These are phyloP conservation scores for Mastacembelus armatus DNA, from an alignment of 2,797 vertebrate genomes.

Conservation along the genomic window DNA sequence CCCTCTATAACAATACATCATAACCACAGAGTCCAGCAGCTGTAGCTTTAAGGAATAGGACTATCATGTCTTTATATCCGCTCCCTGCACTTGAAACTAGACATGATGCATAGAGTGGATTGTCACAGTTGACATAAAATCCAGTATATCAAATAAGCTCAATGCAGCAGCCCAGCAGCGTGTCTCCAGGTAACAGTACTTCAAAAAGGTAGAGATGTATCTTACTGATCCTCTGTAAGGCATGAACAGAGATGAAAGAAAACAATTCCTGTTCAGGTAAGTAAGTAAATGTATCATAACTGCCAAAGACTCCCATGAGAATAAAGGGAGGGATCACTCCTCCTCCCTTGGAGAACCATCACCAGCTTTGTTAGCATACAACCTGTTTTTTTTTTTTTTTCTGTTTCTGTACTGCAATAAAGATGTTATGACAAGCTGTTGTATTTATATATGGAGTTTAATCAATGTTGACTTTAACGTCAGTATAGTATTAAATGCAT, in stretches of 20 bases:
- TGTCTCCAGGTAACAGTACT: conserved; percentile 73
- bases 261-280: conserved; percentile 69
- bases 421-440: conserved; percentile 21
- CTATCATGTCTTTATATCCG: conserved; percentile 56
- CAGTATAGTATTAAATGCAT: conserved; percentile 1
- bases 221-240: conserved; percentile 65
- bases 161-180: conserved; percentile 53
- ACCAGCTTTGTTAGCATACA: conserved; percentile 32
- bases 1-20: conserved; percentile 41
- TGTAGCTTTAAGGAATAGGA: conserved; percentile 53
- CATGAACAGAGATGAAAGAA: conserved; percentile 69
- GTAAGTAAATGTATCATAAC: conserved; percentile 77
- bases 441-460: conserved; percentile 16
- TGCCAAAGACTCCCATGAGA: conserved; percentile 65
- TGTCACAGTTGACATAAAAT: conserved; percentile 72
- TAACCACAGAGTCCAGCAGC: conserved; percentile 33
- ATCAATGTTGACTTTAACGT: conserved; percentile 34
- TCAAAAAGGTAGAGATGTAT: conserved; percentile 70
- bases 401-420: not conserved
- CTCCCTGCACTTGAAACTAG: conserved; percentile 52
- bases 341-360: conserved; percentile 34
- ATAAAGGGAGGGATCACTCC: conserved; percentile 49
- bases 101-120: conserved; percentile 72
- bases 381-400: not conserved
- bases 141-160: conserved; percentile 76